Evolutionary conservation across 1,140 invertebrate species (phyloP).

Genomic region (Habropoda laboriosa): DNA sequence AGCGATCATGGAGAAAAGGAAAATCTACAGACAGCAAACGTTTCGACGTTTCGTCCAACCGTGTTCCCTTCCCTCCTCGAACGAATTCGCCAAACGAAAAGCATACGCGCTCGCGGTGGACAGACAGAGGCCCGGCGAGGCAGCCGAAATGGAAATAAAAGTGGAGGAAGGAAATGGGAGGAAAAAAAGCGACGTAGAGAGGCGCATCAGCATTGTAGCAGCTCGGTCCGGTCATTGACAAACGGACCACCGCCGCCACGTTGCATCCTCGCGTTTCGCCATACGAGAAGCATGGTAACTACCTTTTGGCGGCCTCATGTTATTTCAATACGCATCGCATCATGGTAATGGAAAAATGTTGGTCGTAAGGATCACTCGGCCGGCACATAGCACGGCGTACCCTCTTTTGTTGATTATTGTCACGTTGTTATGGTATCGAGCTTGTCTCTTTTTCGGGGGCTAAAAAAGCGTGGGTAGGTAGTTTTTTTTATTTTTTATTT

Average conservation of each 20-base stretch:
- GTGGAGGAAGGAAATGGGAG: not conserved
- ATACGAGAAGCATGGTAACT: constrained; percentile 33
- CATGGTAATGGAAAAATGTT: constrained; percentile 67
- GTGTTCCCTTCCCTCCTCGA: constrained; percentile 6
- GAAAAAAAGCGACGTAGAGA: not conserved
- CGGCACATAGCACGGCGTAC: not conserved
- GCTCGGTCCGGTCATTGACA: constrained; percentile 17
- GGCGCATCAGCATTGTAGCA: constrained; percentile 28
- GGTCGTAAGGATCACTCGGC: constrained; percentile 52
- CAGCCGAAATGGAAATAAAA: constrained; percentile 53
- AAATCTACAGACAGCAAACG: constrained; percentile 5
- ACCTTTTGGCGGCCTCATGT: constrained; percentile 41
- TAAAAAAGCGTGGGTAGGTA: too few relatives aligned
- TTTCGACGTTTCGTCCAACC: not conserved
- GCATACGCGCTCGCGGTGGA: constrained; percentile 4
- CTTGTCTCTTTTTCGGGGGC: too few relatives aligned
- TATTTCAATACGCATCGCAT: constrained; percentile 64
- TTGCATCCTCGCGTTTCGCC: constrained; percentile 38
- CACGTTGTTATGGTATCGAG: not conserved
- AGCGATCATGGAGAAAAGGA: not conserved
- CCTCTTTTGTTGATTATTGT: constrained; percentile 13
- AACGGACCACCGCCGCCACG: constrained; percentile 32
- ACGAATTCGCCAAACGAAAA: constrained; percentile 42
- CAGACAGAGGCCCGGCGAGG: constrained; percentile 40
- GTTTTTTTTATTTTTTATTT: too few relatives aligned